phyloP scores from a whole-genome alignment of 2,113 vertebrate genomes.

The Chionodraco myersi region DNA sequence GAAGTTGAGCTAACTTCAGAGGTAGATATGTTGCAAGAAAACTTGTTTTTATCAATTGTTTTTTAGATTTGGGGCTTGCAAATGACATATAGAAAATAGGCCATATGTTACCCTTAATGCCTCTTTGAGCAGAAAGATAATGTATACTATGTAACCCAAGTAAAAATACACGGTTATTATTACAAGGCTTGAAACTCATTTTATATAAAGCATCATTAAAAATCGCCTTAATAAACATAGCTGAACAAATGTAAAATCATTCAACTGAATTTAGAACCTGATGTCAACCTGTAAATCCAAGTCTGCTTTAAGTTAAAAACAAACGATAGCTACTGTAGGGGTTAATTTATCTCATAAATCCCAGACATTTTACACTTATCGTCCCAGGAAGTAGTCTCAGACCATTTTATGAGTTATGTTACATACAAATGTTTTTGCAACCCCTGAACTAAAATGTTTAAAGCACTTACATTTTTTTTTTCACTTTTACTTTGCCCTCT shows the following conservation, averaged over 20 bases:
- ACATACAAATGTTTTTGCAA: slow-evolving; percentile 59
- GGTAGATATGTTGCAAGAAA: slow-evolving; percentile 63
- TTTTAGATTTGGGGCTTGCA: slow-evolving; percentile 82
- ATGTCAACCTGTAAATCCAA: slow-evolving; percentile 77
- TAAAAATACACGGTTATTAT: slow-evolving; percentile 54
- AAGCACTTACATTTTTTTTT: slow-evolving; percentile 72
- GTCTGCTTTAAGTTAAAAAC: slow-evolving; percentile 63
- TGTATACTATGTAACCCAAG: slow-evolving; percentile 65
- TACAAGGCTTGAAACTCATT: slow-evolving; percentile 64
- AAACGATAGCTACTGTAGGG: slow-evolving; percentile 43
- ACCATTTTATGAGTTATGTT: slow-evolving; percentile 63
- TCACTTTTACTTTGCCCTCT: slow-evolving; percentile 56
- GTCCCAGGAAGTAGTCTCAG: slow-evolving; percentile 63
- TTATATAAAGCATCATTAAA: slow-evolving; percentile 73
- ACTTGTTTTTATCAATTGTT: slow-evolving; percentile 64
- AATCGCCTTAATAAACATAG: slow-evolving; percentile 81
- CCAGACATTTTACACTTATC: slow-evolving; percentile 47
- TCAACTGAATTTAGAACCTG: slow-evolving; percentile 69
- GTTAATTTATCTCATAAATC: slow-evolving; percentile 68
- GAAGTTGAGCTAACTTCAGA: slow-evolving; percentile 82
- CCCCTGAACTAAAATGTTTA: slow-evolving; percentile 68
- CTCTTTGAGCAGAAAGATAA: slow-evolving; percentile 68
- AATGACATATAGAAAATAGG: slow-evolving; percentile 69
- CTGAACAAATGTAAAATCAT: slow-evolving; percentile 77
- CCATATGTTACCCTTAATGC: slow-evolving; percentile 77